Evolutionary conservation across 2,113 vertebrate species (phyloP).

Genomic region (Channa maculata): DNA sequence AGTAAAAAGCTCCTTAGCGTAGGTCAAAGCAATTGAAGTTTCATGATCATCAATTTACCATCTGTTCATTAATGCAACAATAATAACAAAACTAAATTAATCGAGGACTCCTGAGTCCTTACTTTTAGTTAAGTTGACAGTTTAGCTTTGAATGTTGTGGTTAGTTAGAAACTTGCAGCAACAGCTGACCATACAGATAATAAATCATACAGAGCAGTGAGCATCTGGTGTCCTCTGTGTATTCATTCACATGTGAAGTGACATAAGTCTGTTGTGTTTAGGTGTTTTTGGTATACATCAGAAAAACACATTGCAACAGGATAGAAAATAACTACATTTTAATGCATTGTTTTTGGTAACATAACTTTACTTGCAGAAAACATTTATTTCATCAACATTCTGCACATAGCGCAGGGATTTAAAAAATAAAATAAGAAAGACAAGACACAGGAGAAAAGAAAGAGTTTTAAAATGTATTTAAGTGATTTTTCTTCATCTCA

Average conservation of each 20-base stretch:
- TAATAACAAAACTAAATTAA: neutral
- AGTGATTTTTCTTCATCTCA: constrained; percentile 43
- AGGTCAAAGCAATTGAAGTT: constrained; percentile 33
- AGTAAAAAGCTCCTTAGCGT: constrained; percentile 15
- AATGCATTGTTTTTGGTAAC: neutral
- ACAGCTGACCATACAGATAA: neutral
- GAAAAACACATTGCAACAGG: neutral
- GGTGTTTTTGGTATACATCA: neutral
- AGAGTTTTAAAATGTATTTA: constrained; percentile 30
- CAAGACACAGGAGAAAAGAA: constrained; percentile 21
- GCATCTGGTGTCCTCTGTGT: neutral
- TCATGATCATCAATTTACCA: constrained; percentile 17
- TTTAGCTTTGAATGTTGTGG: neutral
- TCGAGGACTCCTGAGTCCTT: neutral
- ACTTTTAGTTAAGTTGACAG: neutral
- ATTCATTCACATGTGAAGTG: neutral
- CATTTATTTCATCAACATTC: neutral
- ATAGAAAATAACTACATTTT: neutral
- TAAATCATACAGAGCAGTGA: neutral
- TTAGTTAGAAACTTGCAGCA: neutral
- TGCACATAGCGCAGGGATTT: neutral
- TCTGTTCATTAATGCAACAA: constrained; percentile 23
- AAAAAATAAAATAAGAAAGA: neutral
- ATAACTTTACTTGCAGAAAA: neutral
- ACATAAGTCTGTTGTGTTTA: neutral